These are phyloP conservation scores for Fissipunctia ypsillon DNA, from an alignment of 2,888 invertebrate species.

Conservation along the genomic window DNA sequence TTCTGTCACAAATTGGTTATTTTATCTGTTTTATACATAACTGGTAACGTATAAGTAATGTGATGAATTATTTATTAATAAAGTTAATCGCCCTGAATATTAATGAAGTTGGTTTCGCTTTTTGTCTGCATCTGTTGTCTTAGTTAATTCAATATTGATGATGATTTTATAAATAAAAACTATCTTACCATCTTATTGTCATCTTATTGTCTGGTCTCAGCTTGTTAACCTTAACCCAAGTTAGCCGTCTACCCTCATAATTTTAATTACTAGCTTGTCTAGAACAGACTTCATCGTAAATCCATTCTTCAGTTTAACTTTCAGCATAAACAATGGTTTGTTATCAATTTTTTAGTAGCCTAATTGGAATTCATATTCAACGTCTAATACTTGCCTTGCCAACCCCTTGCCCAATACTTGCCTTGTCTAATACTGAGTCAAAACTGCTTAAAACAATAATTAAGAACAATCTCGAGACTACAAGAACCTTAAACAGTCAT, in stretches of 20 bases:
- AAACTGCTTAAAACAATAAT: constrained; percentile 17
- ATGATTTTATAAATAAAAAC: not conserved
- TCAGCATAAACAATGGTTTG: not conserved
- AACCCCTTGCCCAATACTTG: too few species aligned
- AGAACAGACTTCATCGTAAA: not conserved
- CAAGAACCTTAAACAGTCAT: constrained; percentile 65
- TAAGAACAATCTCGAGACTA: constrained; percentile 43
- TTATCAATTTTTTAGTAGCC: not conserved
- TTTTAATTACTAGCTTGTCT: not conserved
- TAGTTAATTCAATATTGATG: not conserved
- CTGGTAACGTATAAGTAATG: constrained; percentile 14
- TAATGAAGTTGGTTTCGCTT: not conserved
- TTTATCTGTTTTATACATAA: constrained; percentile 10
- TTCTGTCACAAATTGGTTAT: constrained; percentile 1
- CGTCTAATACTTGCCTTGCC: too few species aligned
- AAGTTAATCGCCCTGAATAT: constrained; percentile 9
- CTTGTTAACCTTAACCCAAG: not conserved
- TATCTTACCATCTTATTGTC: not conserved
- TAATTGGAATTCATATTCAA: not conserved
- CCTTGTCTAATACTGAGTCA: not conserved
- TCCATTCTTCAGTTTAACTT: not conserved
- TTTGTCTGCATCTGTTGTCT: not conserved
- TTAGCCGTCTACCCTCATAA: not conserved
- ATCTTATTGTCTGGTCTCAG: not conserved
- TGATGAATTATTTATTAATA: constrained; percentile 23